These are phyloP conservation scores for Brachypteracias leptosomus DNA, from an alignment of 2,113 vertebrate species.

Conservation along the genomic window DNA sequence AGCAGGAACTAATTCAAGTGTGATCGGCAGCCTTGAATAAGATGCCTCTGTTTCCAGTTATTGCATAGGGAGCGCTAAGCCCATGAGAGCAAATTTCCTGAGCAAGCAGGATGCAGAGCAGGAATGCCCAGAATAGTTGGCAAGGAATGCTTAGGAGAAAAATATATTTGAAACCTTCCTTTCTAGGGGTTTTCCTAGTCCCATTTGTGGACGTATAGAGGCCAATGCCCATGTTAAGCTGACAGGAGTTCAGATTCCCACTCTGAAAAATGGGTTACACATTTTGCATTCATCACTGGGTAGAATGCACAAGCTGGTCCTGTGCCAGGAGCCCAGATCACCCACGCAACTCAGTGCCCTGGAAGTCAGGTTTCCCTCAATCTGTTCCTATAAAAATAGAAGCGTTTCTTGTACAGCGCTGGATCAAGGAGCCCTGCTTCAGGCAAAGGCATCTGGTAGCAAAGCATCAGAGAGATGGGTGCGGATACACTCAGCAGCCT, in stretches of 20 bases:
- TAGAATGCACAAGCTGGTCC: background rate
- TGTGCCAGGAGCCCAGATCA: background rate
- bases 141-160: background rate
- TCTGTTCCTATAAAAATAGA: background rate
- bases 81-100: background rate
- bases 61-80: background rate
- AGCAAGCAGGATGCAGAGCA: background rate
- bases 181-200: background rate
- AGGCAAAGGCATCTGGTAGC: background rate
- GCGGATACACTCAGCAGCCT: background rate
- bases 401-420: background rate
- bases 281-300: background rate
- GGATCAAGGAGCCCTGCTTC: background rate
- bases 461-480: background rate
- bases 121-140: background rate
- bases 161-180: background rate
- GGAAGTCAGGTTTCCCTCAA: background rate
- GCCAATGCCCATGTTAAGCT: background rate
- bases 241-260: background rate
- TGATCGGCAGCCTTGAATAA: background rate
- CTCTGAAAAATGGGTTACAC: background rate
- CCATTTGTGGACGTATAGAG: background rate
- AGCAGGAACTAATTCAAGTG: background rate
- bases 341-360: background rate
- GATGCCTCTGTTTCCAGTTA: background rate